Evolutionary conservation across 2,888 invertebrate genomes (phyloP).

Genomic region (Dyspetes luteomarginatus): DNA sequence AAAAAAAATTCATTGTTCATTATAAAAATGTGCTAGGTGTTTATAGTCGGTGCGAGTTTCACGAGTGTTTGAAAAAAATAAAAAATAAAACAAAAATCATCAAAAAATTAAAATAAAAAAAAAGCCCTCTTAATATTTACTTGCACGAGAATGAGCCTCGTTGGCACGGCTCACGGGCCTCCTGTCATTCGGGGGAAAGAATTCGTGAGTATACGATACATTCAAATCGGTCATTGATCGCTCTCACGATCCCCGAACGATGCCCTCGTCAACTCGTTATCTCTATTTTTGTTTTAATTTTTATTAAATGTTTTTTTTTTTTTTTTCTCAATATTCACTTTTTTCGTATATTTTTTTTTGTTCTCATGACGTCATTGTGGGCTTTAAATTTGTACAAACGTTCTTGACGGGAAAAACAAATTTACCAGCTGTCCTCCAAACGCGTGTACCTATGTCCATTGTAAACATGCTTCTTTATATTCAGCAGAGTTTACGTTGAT

Average conservation of each 20-base stretch:
- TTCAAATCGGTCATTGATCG: constrained; percentile 62
- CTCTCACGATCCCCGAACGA: not conserved
- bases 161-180: constrained; percentile 73
- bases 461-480: not conserved
- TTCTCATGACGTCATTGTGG: not conserved
- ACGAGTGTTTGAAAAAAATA: constrained; percentile 10
- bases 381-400: not conserved
- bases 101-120: not conserved
- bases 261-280: constrained; percentile 19
- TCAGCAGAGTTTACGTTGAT: not conserved
- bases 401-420: not conserved
- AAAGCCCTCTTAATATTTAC: constrained; percentile 32
- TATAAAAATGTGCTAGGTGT: not conserved
- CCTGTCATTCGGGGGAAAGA: constrained; percentile 75
- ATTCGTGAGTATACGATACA: constrained; percentile 74
- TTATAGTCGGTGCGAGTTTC: not conserved
- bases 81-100: not conserved
- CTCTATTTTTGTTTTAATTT: too few species aligned
- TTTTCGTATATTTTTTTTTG: constrained; percentile 11
- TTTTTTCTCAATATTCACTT: not conserved
- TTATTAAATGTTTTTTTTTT: too few species aligned
- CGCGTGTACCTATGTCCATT: not conserved
- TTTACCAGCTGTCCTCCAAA: not conserved
- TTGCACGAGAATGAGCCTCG: constrained; percentile 70
- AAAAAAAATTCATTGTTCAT: not conserved